Evolutionary conservation across 2,797 vertebrate genomes (phyloP).

Genomic region (Poecilia gillii): DNA sequence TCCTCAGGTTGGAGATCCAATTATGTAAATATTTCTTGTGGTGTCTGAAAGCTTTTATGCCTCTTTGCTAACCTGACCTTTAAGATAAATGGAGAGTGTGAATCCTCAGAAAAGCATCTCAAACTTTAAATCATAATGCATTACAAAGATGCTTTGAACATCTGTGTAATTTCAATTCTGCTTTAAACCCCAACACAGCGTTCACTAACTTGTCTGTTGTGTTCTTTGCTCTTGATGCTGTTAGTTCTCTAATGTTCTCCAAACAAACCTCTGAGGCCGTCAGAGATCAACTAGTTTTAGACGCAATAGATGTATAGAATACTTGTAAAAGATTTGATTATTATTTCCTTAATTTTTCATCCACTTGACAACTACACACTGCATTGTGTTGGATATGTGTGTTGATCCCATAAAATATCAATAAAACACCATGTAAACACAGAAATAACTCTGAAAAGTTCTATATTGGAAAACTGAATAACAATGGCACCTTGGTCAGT

Average conservation of each 20-base stretch:
- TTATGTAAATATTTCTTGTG: neutral
- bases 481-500: neutral
- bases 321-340: no score
- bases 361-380: no score
- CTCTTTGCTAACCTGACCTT: neutral
- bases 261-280: neutral
- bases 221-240: neutral
- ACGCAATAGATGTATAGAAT: neutral
- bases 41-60: neutral
- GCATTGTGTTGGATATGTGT: no score
- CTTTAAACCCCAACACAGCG: neutral
- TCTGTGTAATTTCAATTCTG: neutral
- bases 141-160: no score
- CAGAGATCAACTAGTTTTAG: neutral
- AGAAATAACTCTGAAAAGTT: neutral
- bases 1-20: constrained; percentile 65
- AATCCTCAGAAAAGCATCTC: no score
- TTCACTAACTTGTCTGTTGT: neutral
- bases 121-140: no score
- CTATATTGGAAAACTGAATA: neutral
- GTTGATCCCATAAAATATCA: no score
- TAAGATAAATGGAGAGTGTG: no score
- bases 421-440: no score
- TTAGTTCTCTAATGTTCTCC: neutral
- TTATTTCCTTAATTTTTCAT: no score